Evolutionary conservation across 2,113 vertebrate species (phyloP), one percentile per base, ranked within the genome.

Genomic region (Phalacrocorax pelagicus): DNA sequence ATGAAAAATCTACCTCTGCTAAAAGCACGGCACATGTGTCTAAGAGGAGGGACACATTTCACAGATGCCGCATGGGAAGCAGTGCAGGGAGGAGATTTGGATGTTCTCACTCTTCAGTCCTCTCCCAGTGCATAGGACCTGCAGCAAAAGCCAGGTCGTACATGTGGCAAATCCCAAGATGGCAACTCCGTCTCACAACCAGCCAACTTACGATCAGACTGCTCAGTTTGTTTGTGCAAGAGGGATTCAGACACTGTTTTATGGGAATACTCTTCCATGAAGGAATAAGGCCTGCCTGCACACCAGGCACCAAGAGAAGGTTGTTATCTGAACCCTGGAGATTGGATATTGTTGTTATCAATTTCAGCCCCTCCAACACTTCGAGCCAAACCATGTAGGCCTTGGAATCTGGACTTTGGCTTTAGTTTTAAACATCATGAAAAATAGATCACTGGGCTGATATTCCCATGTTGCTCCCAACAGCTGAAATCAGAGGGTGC

Each of bases 131-230:
- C 21, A 38, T 0, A 2, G 38, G 54, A 65, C 44, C 52, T 65
- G 57, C 47, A 67, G 26, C 13, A 44, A 32, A 46, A 77, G 34
- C n/a, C n/a, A 24, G 40, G 18, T 3, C 44, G 14, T 10, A 36
- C 6, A 11, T 0, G 0, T 19, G 18, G n/a, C 12, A 92, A 49
- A 91, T 24, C 29, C 32, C n/a, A 29, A 22, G 36, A 57, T 0
- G 0, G 23, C 29, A 63, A 10, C 21, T 70, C 38, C 2, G 0
- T 57, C 26, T 87, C 61, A 58, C 32, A 89, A 18, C 8, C 32
- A 38, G 6, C 3, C 49, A 15, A 17, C 14, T 49, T 69, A 44
- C 20, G 15, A 17, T 20, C 11, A 6, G 23, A 42, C 23, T 24
- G 10, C 10, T 69, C 18, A 29, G 14, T 66, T 66, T 34, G 6